A percentile compares a stretch with the other conserved stretches of the same genome.
These are phyloP conservation scores for Pristionchus maxplancki DNA, from an alignment of 2,888 invertebrate species.

Conservation along the genomic window DNA sequence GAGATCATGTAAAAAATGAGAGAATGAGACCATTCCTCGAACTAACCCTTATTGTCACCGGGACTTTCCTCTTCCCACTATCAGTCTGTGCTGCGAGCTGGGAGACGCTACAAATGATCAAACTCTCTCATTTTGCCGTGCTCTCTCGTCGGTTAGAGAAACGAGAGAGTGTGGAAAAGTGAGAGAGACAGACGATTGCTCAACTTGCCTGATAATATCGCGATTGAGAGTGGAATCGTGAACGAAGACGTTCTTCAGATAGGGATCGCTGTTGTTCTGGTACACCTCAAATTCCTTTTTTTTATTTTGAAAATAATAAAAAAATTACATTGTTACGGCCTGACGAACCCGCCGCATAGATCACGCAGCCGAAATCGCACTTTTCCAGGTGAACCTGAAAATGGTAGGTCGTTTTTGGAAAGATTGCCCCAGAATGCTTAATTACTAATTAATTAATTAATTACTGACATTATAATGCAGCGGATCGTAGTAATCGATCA, in stretches of 20 bases:
- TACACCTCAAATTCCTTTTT: not conserved
- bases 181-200: no score
- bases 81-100: not conserved
- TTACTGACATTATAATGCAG: not conserved
- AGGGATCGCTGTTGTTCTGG: not conserved
- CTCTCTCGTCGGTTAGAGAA: no score
- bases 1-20: no score
- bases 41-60: not conserved
- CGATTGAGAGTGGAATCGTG: not conserved
- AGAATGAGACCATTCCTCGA: no score
- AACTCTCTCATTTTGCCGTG: no score
- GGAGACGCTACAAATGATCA: not conserved
- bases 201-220: not conserved
- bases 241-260: not conserved
- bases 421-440: not conserved
- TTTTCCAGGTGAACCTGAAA: not conserved
- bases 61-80: not conserved
- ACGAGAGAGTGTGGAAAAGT: no score
- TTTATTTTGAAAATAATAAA: not conserved
- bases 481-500: not conserved
- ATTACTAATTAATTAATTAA: not conserved
- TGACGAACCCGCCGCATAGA: not conserved
- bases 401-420: not conserved
- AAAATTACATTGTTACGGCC: not conserved
- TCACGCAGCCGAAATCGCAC: not conserved